Percentiles rank a stretch among this genome's conserved stretches.
These are phyloP conservation scores for Chiloscyllium plagiosum DNA, from an alignment of 2,113 vertebrate species.

Conservation along the genomic window DNA sequence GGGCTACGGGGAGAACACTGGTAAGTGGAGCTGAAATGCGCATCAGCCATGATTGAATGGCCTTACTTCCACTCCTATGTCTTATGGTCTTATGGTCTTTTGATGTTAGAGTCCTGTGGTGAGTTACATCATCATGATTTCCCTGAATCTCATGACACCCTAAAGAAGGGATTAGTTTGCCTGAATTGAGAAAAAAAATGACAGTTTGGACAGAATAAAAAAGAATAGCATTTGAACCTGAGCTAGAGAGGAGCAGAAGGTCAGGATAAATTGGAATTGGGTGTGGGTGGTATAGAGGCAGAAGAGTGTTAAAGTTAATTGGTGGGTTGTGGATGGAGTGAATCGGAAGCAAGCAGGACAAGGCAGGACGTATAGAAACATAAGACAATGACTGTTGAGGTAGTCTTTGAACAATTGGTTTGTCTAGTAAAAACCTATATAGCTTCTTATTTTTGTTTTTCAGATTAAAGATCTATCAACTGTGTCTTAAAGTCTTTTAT, in stretches of 20 bases:
- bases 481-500: background rate
- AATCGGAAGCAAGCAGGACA: background rate
- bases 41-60: no score
- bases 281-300: background rate
- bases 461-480: background rate
- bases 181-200: background rate
- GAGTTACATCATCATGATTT: no score
- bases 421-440: background rate
- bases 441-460: background rate
- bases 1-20: no score
- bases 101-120: no score
- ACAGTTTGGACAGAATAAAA: background rate
- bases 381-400: background rate
- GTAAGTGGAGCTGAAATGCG: no score
- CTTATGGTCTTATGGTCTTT: no score
- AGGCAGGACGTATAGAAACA: background rate
- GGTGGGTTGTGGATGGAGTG: background rate
- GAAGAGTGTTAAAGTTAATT: background rate
- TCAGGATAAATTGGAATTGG: background rate
- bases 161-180: background rate
- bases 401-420: background rate
- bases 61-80: no score
- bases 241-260: background rate
- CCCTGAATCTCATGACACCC: no score
- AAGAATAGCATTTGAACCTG: background rate